phyloP scores from a whole-genome alignment of 1,140 invertebrate genomes.

The Drosophila ficusphila region DNA sequence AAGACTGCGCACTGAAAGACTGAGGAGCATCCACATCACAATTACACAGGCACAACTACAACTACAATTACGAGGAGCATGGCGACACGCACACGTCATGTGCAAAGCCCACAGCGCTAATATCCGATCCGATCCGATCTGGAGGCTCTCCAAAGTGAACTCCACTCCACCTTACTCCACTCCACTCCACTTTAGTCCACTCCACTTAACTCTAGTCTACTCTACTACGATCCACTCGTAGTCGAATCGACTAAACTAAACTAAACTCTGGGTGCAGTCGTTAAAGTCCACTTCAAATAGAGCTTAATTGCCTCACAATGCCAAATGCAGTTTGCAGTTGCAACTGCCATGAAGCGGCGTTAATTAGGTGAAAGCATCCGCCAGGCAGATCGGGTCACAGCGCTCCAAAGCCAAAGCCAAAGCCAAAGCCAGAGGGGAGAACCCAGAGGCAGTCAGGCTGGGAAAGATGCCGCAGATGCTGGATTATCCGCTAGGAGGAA shows the following conservation, averaged over 20 bases:
- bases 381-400: conserved; percentile 37
- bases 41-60: too few relatives aligned
- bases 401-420: too few relatives aligned
- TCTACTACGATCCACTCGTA: background rate
- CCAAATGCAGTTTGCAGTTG: conserved; percentile 59
- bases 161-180: background rate
- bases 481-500: background rate
- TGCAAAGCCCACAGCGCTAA: conserved; percentile 76
- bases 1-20: conserved; percentile 83
- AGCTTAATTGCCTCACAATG: conserved; percentile 72
- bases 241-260: conserved; percentile 1
- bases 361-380: conserved; percentile 78
- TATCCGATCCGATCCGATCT: conserved; percentile 51
- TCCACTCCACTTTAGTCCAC: background rate
- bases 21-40: conserved; percentile 26
- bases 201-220: background rate
- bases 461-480: conserved; percentile 4
- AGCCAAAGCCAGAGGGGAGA: conserved; percentile 12
- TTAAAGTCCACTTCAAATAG: conserved; percentile 48
- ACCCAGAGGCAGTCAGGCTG: background rate
- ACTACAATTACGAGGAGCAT: conserved; percentile 1
- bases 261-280: conserved; percentile 45
- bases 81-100: conserved; percentile 59
- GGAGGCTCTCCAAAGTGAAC: conserved; percentile 18
- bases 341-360: conserved; percentile 53